Conservation (phyloP, 2,888 invertebrate genomes). For the Melinaea menophilus region DNA sequence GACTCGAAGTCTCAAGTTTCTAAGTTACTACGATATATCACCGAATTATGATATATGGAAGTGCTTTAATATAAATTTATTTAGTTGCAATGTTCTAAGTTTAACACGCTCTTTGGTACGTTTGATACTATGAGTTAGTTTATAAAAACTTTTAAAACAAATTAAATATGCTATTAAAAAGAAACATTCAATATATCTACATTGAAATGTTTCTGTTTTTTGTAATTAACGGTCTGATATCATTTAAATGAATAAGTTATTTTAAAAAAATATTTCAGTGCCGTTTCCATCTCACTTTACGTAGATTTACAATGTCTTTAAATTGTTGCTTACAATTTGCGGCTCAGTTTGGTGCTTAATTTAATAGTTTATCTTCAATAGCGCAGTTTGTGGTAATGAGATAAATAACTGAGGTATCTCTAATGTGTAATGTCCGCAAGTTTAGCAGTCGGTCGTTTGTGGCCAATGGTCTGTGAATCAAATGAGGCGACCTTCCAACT, state of each 20-base stretch:
- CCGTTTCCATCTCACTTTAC: constrained; percentile 14
- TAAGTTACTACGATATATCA: constrained; percentile 42
- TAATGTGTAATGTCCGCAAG: constrained; percentile 40
- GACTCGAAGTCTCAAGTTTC: constrained; percentile 50
- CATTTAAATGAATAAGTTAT: no score
- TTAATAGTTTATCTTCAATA: constrained; percentile 60
- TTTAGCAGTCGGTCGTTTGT: constrained; percentile 35
- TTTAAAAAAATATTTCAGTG: constrained; percentile 8
- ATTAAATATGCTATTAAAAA: no score
- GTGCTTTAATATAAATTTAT: constrained; percentile 10
- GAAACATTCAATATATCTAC: no score
- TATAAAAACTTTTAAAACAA: no score
- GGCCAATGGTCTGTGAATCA: constrained; percentile 31
- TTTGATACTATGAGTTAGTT: no score
- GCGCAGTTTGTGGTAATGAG: constrained; percentile 49
- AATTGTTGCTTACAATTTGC: constrained; percentile 57
- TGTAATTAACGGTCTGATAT: no score
- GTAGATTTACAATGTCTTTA: constrained; percentile 44
- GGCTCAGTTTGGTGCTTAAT: constrained; percentile 58
- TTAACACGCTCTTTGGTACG: no score
- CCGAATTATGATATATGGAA: constrained; percentile 32
- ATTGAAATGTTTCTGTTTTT: no score
- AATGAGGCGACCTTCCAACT: constrained; percentile 22
- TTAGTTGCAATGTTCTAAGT: no score
- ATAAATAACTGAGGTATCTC: constrained; percentile 45